Base-by-base conservation (phyloP, 1,140 invertebrate species). In the Carposina sasakii region DNA sequence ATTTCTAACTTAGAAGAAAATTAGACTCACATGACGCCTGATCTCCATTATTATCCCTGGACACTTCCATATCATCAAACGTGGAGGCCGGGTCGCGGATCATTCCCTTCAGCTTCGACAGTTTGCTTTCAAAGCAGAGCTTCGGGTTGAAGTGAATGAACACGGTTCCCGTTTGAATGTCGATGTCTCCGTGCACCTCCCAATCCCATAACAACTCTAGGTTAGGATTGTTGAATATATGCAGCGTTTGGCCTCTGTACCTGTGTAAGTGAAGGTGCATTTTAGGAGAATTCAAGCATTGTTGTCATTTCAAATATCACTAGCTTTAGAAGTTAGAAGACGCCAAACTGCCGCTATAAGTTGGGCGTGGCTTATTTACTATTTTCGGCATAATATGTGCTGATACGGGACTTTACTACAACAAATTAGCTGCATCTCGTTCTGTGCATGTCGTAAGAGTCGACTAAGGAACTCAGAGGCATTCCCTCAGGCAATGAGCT, bases 131-230 rank as follows among this genome's bases (percentile, higher is more conserved):
- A 2, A 90, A 82, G 76, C 98, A 99, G 1, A 99, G 85, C 69
- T 96, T 96, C n/a, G 94, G 93, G 81, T 99, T 99, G 68, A 94
- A 94, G 66, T 98, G 96, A 71, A 99, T 98, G 70, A 93, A 94
- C 1, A 98, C 85, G 28, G 88, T 89, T 8, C 95, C 93, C 5
- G 62, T 58, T 0, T 78, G 63, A 1, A 86, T 87, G 9, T 86
- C 65, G 21, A 90, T 87, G 10, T 74, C 75, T 0, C 84, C 74
- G 43, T 88, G 85, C 15, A 78, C 10, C 3, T 87, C 85, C 87
- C 90, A 91, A 55, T 93, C 89, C 93, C 96, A 98, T 0, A 99
- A 78, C 54, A 96, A 90, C 76, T 96, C 91, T 6, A 99, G 87
- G 86, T 99, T 98, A 54, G 92, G 91, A 85, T 99, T 99, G 71